These are phyloP conservation scores for Halichondria panicea DNA, from an alignment of 37 sponge, comb jelly and placozoan species.

Conservation along the genomic window DNA sequence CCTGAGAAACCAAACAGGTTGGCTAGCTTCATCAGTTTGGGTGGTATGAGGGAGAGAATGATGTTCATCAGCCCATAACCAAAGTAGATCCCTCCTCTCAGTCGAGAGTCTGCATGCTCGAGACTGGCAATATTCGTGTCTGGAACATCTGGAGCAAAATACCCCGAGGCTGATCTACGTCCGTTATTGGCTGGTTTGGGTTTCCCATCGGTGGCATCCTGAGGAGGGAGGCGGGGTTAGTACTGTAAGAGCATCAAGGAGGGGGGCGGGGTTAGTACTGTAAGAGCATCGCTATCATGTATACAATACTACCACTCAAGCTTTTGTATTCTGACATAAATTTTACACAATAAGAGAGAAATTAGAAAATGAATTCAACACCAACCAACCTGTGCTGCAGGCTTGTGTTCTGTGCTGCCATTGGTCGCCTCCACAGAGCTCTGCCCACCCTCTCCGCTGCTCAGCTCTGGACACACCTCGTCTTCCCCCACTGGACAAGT, in stretches of 20 bases:
- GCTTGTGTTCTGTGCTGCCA: not conserved
- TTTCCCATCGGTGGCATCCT: not conserved
- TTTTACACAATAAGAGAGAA: too few species aligned
- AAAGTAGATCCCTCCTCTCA: slow-evolving; percentile 78
- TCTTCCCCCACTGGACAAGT: not conserved
- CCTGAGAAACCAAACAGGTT: slow-evolving; percentile 97
- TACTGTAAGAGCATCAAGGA: not conserved
- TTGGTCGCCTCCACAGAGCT: not conserved
- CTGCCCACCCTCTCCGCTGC: not conserved
- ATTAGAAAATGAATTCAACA: not conserved
- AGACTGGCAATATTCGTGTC: slow-evolving; percentile 5
- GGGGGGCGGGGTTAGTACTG: not conserved
- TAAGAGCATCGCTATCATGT: too few species aligned
- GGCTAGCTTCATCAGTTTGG: slow-evolving; percentile 87
- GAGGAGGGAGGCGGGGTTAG: too few species aligned
- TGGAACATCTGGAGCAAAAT: slow-evolving; percentile 10
- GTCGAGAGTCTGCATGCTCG: slow-evolving; percentile 40
- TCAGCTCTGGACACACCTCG: not conserved
- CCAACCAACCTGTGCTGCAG: not conserved
- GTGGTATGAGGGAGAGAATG: slow-evolving; percentile 92
- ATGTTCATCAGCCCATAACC: slow-evolving; percentile 94
- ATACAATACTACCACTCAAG: too few species aligned
- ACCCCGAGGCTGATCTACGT: slow-evolving; percentile 29
- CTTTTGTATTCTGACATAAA: too few species aligned
- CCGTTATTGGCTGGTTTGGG: not conserved